These are phyloP conservation scores for Netelia fuscicornis DNA, from an alignment of 2,888 invertebrate genomes.

Conservation along the genomic window DNA sequence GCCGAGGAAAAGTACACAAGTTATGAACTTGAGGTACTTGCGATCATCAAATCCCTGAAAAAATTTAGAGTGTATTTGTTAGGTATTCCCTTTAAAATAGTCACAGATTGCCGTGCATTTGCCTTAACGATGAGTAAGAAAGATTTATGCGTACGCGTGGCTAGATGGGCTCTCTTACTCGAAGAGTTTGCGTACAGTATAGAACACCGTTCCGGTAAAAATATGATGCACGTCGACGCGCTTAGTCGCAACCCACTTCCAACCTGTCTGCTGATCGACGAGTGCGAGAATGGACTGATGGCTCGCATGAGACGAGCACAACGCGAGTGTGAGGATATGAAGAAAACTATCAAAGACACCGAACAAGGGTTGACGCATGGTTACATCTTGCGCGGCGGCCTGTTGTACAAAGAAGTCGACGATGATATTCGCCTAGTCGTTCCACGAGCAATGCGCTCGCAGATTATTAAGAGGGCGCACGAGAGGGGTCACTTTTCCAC, in stretches of 20 bases:
- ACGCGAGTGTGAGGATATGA: slow-evolving; percentile 35
- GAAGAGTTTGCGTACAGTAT: too few species aligned
- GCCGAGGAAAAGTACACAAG: slow-evolving; percentile 68
- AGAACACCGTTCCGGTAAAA: too few species aligned
- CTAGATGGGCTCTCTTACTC: too few species aligned
- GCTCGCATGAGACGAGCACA: slow-evolving; percentile 41
- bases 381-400: slow-evolving; percentile 13
- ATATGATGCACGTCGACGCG: slow-evolving; percentile 15
- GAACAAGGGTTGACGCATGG: not conserved
- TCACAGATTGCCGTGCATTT: slow-evolving; percentile 3
- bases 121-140: slow-evolving; percentile 9
- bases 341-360: slow-evolving; percentile 2
- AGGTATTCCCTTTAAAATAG: not conserved
- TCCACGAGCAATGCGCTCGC: slow-evolving; percentile 37
- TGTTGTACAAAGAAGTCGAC: slow-evolving; percentile 34
- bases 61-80: slow-evolving; percentile 71
- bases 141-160: slow-evolving; percentile 20
- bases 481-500: slow-evolving; percentile 61
- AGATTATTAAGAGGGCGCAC: slow-evolving; percentile 54
- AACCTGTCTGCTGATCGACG: not conserved
- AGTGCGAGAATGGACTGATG: slow-evolving; percentile 29
- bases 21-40: slow-evolving; percentile 70
- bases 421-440: slow-evolving; percentile 46
- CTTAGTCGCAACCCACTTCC: slow-evolving; percentile 27
- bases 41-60: slow-evolving; percentile 67